These are phyloP conservation scores for Rhodophaea formosa DNA, from an alignment of 2,888 invertebrate genomes.

Conservation along the genomic window DNA sequence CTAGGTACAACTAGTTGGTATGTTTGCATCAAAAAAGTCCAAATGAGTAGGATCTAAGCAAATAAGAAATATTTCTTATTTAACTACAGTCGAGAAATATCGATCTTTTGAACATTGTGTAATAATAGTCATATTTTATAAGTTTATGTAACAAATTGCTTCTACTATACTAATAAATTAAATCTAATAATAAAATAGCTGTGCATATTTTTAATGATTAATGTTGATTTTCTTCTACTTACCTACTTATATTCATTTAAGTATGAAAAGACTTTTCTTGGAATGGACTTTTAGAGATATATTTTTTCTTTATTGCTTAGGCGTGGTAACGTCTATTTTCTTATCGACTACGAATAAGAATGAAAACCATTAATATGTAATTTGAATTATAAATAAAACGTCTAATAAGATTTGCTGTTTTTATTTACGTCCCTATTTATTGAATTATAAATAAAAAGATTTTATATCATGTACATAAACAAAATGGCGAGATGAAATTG, in stretches of 20 bases:
- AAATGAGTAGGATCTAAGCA: no score
- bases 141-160: slow-evolving; percentile 26
- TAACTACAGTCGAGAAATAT: slow-evolving; percentile 17
- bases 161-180: slow-evolving; percentile 24
- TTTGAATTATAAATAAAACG: slow-evolving; percentile 18
- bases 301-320: background rate
- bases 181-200: slow-evolving; percentile 9
- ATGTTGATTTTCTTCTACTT: background rate
- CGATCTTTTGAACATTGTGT: slow-evolving; percentile 24
- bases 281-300: background rate
- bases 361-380: slow-evolving; percentile 18
- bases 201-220: background rate
- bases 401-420: slow-evolving; percentile 11
- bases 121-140: slow-evolving; percentile 24
- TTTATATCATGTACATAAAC: no score
- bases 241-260: background rate
- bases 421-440: background rate
- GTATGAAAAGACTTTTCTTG: background rate
- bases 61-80: no score
- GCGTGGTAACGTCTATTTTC: background rate
- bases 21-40: no score
- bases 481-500: no score
- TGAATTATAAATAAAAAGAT: no score
- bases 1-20: no score
- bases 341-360: slow-evolving; percentile 1